These are phyloP conservation scores for Hippocampus barbouri DNA, from an alignment of 2,113 vertebrate genomes.

Conservation along the genomic window DNA sequence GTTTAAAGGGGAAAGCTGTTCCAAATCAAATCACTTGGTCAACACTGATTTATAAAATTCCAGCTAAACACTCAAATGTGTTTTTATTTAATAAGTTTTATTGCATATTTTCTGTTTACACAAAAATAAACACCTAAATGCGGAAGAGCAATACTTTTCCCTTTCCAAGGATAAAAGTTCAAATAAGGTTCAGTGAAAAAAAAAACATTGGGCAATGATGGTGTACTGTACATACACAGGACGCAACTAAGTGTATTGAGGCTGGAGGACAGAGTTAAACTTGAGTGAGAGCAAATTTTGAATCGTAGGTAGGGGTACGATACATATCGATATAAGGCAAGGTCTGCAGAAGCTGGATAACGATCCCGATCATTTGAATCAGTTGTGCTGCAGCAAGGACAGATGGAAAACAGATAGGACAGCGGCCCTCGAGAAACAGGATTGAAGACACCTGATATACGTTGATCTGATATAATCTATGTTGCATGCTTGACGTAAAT, in stretches of 20 bases:
- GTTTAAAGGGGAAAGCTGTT: conserved; percentile 4
- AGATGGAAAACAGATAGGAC: too few relatives aligned
- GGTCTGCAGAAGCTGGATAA: too few relatives aligned
- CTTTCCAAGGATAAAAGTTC: background rate
- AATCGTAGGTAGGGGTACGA: too few relatives aligned
- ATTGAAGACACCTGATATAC: too few relatives aligned
- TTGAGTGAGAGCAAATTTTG: background rate
- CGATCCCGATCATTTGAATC: too few relatives aligned
- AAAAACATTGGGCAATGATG: background rate
- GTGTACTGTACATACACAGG: background rate
- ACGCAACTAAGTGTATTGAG: background rate
- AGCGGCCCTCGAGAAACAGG: too few relatives aligned
- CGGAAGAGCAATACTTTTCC: background rate
- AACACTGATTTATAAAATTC: background rate
- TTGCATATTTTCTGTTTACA: background rate
- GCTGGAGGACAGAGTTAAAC: background rate
- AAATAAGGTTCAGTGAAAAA: background rate
- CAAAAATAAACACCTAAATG: background rate
- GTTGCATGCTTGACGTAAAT: too few relatives aligned
- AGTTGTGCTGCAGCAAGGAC: too few relatives aligned
- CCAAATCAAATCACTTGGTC: conserved; percentile 9
- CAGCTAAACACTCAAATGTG: background rate
- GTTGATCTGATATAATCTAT: too few relatives aligned
- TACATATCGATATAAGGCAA: too few relatives aligned
- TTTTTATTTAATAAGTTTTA: background rate